A percentile compares a stretch with the other conserved stretches of the same genome.
Conservation (phyloP, 2,888 invertebrate genomes). For the Lamellibrachia satsuma region DNA sequence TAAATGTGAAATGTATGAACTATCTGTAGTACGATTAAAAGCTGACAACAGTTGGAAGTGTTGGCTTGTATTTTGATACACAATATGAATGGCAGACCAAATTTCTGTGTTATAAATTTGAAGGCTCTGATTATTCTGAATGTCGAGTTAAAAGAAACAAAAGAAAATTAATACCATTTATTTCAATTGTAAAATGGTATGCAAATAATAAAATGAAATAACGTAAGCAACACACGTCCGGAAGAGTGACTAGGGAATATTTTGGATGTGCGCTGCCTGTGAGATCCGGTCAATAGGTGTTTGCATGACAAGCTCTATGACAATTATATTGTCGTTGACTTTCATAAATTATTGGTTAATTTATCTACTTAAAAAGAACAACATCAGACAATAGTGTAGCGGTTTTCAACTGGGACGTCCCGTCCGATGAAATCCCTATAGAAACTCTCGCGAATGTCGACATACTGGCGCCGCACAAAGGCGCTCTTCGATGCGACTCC, state of each 20-base stretch:
- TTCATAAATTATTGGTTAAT: not conserved
- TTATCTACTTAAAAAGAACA: not conserved
- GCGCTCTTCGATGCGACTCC: not conserved
- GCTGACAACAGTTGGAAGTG: slow-evolving; percentile 13
- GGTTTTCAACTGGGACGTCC: not conserved
- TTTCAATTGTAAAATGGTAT: too few species aligned
- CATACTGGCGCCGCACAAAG: not conserved
- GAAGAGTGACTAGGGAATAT: too few species aligned
- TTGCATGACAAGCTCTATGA: too few species aligned
- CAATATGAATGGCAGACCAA: too few species aligned
- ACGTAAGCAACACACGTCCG: too few species aligned
- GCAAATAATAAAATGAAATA: too few species aligned
- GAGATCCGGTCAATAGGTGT: too few species aligned
- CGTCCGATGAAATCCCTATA: not conserved
- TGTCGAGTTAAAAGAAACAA: too few species aligned
- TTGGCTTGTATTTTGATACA: not conserved
- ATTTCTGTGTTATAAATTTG: too few species aligned
- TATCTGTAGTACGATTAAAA: not conserved
- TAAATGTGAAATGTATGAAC: not conserved
- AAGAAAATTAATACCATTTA: too few species aligned
- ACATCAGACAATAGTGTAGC: not conserved
- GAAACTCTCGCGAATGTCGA: slow-evolving; percentile 1
- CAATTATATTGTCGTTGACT: not conserved
- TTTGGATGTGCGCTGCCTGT: too few species aligned
- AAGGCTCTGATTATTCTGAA: too few species aligned